Conservation (phyloP, 2,113 vertebrate genomes). For the Nannospalax galili region DNA sequence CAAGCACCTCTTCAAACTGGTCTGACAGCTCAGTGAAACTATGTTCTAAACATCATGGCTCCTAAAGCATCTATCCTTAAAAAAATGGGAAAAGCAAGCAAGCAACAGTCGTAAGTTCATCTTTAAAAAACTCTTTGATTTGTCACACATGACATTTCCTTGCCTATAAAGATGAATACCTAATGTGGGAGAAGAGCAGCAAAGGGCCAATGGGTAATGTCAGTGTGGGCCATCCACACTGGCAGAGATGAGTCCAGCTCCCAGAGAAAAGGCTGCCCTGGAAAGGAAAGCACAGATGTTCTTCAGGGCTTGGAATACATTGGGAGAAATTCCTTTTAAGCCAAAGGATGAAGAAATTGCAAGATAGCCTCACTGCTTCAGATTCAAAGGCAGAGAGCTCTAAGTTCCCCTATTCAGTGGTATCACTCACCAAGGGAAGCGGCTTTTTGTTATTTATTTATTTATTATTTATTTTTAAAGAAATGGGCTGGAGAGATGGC, state of each 20-base stretch:
- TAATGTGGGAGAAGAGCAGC: background rate
- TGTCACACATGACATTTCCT: background rate
- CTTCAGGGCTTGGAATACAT: slow-evolving; percentile 20
- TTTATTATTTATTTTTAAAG: no score
- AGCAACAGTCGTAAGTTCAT: background rate
- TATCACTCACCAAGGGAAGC: background rate
- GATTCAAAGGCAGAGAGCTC: background rate
- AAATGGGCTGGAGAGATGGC: background rate
- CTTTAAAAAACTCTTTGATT: background rate
- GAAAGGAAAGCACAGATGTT: background rate
- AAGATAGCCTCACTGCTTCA: background rate
- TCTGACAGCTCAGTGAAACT: background rate
- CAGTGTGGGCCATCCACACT: background rate
- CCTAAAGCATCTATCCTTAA: background rate
- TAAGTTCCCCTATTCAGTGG: background rate
- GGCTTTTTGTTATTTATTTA: slow-evolving; percentile 8
- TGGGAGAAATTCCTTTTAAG: slow-evolving; percentile 39
- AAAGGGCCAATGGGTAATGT: background rate
- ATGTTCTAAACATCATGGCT: background rate
- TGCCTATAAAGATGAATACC: background rate
- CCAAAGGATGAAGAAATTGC: background rate
- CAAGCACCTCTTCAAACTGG: background rate
- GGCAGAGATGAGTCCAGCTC: background rate
- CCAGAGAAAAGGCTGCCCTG: background rate
- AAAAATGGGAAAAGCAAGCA: background rate